Evolutionary conservation across 2,888 invertebrate species (phyloP).

Genomic region (Encarsia formosa): DNA sequence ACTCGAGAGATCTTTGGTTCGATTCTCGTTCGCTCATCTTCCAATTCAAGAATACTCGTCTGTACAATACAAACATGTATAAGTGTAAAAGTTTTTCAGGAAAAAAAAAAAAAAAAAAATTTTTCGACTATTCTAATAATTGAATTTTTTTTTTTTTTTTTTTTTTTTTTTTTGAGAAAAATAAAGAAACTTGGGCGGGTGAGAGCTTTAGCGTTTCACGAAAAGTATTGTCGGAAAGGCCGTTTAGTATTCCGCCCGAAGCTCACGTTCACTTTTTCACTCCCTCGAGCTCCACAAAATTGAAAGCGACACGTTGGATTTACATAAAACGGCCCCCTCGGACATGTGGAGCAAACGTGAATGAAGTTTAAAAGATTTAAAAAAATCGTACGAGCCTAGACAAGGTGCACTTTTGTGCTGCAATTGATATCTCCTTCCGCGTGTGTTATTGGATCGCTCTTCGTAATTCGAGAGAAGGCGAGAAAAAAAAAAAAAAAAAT

Average conservation of each 20-base stretch:
- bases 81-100: no score
- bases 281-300: constrained; percentile 14
- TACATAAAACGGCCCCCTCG: constrained; percentile 13
- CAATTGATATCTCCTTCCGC: constrained; percentile 10
- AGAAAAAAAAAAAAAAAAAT: not conserved
- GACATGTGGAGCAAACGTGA: not conserved
- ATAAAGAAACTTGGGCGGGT: no score
- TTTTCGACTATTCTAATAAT: no score
- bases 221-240: constrained; percentile 5
- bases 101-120: no score
- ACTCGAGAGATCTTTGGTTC: no score
- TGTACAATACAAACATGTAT: no score
- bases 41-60: no score
- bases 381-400: not conserved
- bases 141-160: no score
- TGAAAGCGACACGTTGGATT: constrained; percentile 19
- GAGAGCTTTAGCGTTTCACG: constrained; percentile 10
- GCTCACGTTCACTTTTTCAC: constrained; percentile 17
- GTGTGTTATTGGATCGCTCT: constrained; percentile 14
- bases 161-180: no score
- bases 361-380: not conserved
- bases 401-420: not conserved
- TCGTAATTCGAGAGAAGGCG: constrained; percentile 1
- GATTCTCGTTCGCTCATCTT: no score
- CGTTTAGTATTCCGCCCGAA: constrained; percentile 13